phyloP scores from a whole-genome alignment of 23 tunicate species.

The Styela clava region DNA sequence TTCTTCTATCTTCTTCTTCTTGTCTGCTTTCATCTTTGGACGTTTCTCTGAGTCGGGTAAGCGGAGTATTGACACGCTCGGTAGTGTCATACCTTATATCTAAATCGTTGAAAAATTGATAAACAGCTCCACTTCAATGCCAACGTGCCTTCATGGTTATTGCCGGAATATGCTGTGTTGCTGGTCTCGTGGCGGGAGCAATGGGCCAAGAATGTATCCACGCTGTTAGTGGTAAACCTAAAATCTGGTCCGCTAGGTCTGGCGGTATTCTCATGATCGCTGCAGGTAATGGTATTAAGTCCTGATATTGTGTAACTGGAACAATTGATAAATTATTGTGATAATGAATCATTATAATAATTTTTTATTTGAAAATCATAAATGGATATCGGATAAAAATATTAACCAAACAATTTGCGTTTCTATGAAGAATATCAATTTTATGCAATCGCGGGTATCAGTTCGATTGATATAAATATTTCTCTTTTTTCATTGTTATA shows the following conservation, averaged over 20 bases:
- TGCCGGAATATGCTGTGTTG: constrained; percentile 55
- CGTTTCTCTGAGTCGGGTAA: not conserved
- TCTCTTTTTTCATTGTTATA: too few relatives aligned
- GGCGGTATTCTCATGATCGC: constrained; percentile 67
- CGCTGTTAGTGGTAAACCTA: constrained; percentile 57
- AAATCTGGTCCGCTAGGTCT: constrained; percentile 52
- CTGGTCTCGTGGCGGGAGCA: constrained; percentile 54
- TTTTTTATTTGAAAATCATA: too few relatives aligned
- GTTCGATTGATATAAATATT: too few relatives aligned
- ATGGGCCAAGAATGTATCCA: constrained; percentile 62
- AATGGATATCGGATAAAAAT: too few relatives aligned
- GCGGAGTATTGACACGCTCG: constrained; percentile 13
- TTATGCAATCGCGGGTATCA: too few relatives aligned
- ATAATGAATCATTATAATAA: not conserved
- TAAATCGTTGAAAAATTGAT: not conserved
- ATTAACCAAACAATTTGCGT: too few relatives aligned
- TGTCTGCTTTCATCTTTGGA: not conserved
- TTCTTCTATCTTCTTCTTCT: not conserved
- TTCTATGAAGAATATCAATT: too few relatives aligned
- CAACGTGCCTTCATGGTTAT: constrained; percentile 88
- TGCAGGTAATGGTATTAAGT: constrained; percentile 54
- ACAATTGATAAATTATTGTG: not conserved
- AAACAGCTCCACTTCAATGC: constrained; percentile 57
- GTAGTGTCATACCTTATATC: not conserved
- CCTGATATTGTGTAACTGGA: not conserved